Evolutionary conservation across 2,888 invertebrate species (phyloP).

Genomic region (Girardia tigrina): DNA sequence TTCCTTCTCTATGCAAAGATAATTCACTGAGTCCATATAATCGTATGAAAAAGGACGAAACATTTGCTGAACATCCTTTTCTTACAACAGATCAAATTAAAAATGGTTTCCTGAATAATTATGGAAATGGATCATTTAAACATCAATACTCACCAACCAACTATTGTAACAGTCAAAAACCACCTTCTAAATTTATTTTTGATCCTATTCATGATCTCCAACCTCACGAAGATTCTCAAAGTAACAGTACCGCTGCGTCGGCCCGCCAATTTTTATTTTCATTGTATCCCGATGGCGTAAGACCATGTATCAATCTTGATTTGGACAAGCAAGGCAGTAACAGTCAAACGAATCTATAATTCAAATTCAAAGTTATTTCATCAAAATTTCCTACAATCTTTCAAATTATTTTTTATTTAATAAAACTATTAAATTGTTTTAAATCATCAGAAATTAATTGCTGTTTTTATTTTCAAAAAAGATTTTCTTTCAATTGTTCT

Average conservation of each 20-base stretch:
- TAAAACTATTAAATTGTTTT: no score
- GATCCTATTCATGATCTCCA: conserved; percentile 6
- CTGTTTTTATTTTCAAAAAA: background rate
- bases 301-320: background rate
- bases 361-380: background rate
- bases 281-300: background rate
- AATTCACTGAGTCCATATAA: background rate
- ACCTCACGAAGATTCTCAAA: background rate
- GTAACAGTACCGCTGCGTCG: conserved; percentile 8
- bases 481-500: background rate
- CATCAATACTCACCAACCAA: background rate
- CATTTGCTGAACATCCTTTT: conserved; percentile 11
- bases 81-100: background rate
- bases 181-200: conserved; percentile 5
- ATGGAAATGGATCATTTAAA: conserved; percentile 12
- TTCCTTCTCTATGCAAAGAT: background rate
- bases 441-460: no score
- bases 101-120: background rate
- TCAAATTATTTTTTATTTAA: background rate
- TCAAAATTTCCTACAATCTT: background rate
- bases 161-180: background rate
- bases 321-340: background rate
- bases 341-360: conserved; percentile 4
- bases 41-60: background rate
- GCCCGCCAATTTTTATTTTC: conserved; percentile 20